A percentile compares a stretch with the other conserved stretches of the same genome.
Conservation (phyloP, 2,113 vertebrate species). For the Cololabis saira region DNA sequence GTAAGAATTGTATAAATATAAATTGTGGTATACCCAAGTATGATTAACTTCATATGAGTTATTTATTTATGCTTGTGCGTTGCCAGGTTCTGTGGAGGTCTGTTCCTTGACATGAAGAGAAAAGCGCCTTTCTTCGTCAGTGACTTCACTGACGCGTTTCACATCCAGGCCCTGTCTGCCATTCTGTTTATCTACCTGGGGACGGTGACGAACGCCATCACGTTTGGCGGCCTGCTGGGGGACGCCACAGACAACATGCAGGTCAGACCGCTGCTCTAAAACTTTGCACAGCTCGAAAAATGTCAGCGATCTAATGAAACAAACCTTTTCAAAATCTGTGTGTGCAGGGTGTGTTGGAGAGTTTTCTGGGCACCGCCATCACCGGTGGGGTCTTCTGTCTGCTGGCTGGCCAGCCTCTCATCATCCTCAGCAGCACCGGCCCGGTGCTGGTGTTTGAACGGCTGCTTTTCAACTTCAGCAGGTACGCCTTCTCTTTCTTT, state of each 20-base stretch:
- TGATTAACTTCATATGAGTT: no score
- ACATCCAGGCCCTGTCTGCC: conserved; percentile 95
- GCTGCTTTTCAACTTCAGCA: conserved; percentile 98
- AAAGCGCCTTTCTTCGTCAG: conserved; percentile 93
- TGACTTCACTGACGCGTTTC: conserved; percentile 93
- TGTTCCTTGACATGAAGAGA: conserved; percentile 95
- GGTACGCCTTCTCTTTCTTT: conserved; percentile 72
- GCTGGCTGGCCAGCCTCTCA: conserved; percentile 94
- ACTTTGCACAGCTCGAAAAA: accelerated
- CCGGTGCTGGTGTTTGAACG: conserved; percentile 97
- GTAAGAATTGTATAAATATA: no score
- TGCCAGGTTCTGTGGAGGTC: conserved; percentile 93
- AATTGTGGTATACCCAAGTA: no score
- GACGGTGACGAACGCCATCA: conserved; percentile 98
- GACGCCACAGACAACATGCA: conserved; percentile 99
- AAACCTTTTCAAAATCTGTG: not conserved
- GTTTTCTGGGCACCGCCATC: conserved; percentile 95
- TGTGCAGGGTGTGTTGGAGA: conserved; percentile 94
- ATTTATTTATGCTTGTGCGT: not conserved
- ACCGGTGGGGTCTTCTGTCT: conserved; percentile 92
- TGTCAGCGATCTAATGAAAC: not conserved
- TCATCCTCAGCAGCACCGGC: conserved; percentile 96
- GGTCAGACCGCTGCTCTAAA: conserved; percentile 75
- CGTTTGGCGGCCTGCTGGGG: conserved; percentile 95
- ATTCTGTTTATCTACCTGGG: conserved; percentile 97